phyloP scores from a whole-genome alignment of 1,140 invertebrate genomes.

The Ephestia elutella region DNA sequence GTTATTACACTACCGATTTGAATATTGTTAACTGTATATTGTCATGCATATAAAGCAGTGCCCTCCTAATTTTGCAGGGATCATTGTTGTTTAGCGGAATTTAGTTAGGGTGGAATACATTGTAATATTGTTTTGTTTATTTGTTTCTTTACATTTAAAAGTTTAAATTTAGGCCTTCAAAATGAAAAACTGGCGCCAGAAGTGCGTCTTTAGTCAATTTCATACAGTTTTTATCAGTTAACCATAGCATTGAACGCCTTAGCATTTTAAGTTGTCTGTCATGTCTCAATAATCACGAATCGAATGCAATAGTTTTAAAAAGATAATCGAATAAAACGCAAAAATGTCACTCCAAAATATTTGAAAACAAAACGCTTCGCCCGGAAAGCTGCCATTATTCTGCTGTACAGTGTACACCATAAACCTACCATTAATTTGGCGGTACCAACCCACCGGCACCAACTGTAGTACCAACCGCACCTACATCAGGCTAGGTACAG shows the following conservation, averaged over 20 bases:
- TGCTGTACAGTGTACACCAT: constrained; percentile 8
- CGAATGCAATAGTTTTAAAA: background rate
- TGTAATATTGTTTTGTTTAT: background rate
- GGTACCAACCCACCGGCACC: constrained; percentile 21
- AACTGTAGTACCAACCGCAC: constrained; percentile 43
- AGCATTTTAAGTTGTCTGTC: no score
- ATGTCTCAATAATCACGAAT: no score
- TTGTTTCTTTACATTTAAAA: background rate
- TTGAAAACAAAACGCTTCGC: background rate
- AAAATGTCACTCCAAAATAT: background rate
- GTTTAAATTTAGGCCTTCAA: no score
- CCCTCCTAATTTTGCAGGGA: constrained; percentile 6
- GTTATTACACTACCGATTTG: constrained; percentile 18
- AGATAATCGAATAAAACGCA: background rate
- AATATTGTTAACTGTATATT: constrained; percentile 15
- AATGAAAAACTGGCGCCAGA: no score
- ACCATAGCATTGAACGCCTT: no score
- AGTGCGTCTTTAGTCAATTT: no score
- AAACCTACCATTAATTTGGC: constrained; percentile 27
- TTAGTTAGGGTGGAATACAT: background rate
- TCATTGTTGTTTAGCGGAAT: background rate
- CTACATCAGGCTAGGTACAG: constrained; percentile 62
- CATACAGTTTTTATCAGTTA: no score
- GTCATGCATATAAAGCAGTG: constrained; percentile 13
- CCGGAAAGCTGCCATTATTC: background rate